A percentile compares a stretch with the other conserved stretches of the same genome.
phyloP scores from a whole-genome alignment of 30 jellyfish, hydroid and myxozoan species.

The Calvadosia cruxmelitensis region DNA sequence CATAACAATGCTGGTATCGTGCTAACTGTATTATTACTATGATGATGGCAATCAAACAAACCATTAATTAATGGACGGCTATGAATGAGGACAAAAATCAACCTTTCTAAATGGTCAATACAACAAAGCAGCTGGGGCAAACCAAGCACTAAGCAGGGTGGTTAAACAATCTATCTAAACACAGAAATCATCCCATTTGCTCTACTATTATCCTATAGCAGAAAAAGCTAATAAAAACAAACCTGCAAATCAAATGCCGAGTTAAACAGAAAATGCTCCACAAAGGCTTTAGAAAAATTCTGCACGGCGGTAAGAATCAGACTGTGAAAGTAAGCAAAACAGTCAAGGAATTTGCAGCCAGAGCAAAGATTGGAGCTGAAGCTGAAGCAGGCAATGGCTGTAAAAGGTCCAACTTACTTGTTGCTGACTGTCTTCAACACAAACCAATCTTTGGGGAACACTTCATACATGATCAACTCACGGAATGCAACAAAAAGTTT shows the following conservation, averaged over 20 bases:
- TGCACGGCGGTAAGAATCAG: conserved; percentile 75
- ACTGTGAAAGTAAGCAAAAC: conserved; percentile 17
- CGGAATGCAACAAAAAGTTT: conserved; percentile 72
- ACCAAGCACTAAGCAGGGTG: too few relatives aligned
- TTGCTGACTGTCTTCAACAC: conserved; percentile 57
- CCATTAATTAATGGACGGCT: too few relatives aligned
- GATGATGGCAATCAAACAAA: too few relatives aligned
- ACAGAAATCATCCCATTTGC: background rate
- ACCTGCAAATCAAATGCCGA: conserved; percentile 66
- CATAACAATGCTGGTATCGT: too few relatives aligned
- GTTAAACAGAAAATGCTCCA: conserved; percentile 49
- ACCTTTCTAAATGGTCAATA: too few relatives aligned
- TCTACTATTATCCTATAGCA: background rate
- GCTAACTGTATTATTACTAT: too few relatives aligned
- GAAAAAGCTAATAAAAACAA: background rate
- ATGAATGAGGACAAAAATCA: too few relatives aligned
- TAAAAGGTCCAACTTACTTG: conserved; percentile 71
- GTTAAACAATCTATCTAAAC: too few relatives aligned
- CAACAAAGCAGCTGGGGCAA: too few relatives aligned
- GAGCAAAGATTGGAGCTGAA: background rate
- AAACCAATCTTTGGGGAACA: conserved; percentile 89
- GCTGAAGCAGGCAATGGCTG: too few relatives aligned
- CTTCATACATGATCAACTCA: conserved; percentile 61
- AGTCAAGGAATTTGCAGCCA: background rate
- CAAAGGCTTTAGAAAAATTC: conserved; percentile 70